Evolutionary conservation across 2,113 vertebrate genomes (phyloP).

Genomic region (Macheiramphus alcinus): DNA sequence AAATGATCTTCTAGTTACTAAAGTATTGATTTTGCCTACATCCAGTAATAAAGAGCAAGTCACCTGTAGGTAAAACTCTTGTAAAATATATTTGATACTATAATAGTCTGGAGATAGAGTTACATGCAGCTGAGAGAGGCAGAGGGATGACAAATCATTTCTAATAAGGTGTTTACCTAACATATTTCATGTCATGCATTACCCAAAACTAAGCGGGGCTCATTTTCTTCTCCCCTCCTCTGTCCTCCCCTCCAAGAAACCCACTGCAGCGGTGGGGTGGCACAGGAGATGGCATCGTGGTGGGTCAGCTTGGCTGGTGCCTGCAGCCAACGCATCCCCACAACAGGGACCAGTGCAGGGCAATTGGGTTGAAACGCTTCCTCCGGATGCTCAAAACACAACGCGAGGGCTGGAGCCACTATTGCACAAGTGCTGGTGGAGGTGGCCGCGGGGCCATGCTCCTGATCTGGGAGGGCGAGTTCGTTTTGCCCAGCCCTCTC

Average conservation of each 20-base stretch:
- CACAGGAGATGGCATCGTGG: not conserved
- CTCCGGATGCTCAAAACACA: not conserved
- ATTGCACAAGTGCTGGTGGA: not conserved
- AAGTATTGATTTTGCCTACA: conserved; percentile 85
- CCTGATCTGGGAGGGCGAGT: not conserved
- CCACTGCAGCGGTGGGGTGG: not conserved
- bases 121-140: conserved; percentile 70
- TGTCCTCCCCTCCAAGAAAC: not conserved
- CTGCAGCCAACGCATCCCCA: not conserved
- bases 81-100: conserved; percentile 85
- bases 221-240: not conserved
- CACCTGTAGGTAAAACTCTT: conserved; percentile 87
- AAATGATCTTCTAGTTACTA: conserved; percentile 79
- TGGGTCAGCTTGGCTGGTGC: not conserved
- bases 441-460: not conserved
- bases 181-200: not conserved
- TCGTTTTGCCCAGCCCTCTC: not conserved
- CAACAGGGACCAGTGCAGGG: not conserved
- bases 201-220: not conserved
- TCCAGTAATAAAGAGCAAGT: conserved; percentile 86
- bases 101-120: conserved; percentile 82
- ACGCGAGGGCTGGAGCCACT: not conserved
- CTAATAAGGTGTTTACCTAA: conserved; percentile 47
- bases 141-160: conserved; percentile 74
- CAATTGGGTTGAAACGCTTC: fast-evolving